Evolutionary conservation across 2,797 vertebrate genomes (phyloP).

Genomic region (Xenentodon cancila): DNA sequence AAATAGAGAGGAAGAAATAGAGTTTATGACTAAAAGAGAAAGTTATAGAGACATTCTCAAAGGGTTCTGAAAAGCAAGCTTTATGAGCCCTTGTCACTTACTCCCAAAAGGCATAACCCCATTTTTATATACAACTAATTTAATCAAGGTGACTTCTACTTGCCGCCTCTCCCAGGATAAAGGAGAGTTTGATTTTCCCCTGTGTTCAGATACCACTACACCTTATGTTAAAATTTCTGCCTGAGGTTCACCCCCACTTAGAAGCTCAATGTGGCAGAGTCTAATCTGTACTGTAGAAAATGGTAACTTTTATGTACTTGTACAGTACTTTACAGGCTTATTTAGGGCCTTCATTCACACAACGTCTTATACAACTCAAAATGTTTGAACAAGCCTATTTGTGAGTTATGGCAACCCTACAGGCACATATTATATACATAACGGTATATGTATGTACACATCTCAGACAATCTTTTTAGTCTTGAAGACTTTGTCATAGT

Average conservation of each 20-base stretch:
- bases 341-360: no score
- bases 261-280: conserved; percentile 39
- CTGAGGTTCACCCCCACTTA: conserved; percentile 55
- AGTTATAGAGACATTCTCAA: conserved; percentile 72
- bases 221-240: conserved; percentile 69
- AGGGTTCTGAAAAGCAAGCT: conserved; percentile 62
- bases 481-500: conserved; percentile 7
- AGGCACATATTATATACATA: no score
- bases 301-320: no score
- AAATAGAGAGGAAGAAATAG: conserved; percentile 61
- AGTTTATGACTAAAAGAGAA: conserved; percentile 60
- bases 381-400: no score
- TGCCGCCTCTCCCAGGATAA: conserved; percentile 61
- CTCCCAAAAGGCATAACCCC: conserved; percentile 78
- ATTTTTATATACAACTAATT: conserved; percentile 81
- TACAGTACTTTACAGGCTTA: no score
- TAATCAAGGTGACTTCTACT: conserved; percentile 83
- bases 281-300: conserved; percentile 54
- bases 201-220: conserved; percentile 70
- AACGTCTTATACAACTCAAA: no score
- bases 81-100: conserved; percentile 73
- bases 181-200: conserved; percentile 67
- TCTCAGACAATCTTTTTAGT: not conserved
- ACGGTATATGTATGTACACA: not conserved
- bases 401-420: no score